Evolutionary conservation across 2,113 vertebrate species (phyloP), one percentile per base, ranked within the genome.

Genomic region (Eretmochelys imbricata): DNA sequence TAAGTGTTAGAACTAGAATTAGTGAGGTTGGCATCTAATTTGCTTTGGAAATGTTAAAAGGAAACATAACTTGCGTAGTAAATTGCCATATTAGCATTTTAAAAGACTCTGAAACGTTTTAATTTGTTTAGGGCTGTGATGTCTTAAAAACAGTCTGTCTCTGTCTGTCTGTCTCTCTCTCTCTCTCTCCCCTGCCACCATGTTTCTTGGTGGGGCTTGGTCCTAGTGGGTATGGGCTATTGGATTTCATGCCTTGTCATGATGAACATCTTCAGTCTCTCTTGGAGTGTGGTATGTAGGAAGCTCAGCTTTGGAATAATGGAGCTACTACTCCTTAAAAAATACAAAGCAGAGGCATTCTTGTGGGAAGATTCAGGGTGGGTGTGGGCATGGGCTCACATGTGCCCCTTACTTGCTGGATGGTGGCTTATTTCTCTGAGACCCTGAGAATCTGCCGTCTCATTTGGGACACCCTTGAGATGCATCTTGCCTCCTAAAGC

Each of bases 1-100:
- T 93, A 93, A 96, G 91, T 92, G 87, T 93, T 95, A 75, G 90
- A 96, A 97, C 91, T 96, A 91, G 86, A 93, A 95, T 95, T 95
- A 81, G 95, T 94, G 38, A 85, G 81, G 95, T 96, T 95, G 97
- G 91, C 93, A 96, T 97, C 92, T 95, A 92, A 96, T 97, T 97
- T 94, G 94, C 93, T 97, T 97, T 95, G 82, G 94, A 94, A 92
- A 95, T 93, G 94, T 97, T 94, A 96, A 97, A 97, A 96, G 72
- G 69, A 88, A 97, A 89, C 92, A 97, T 95, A 95, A 97, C 95
- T 97, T 90, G 92, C 87, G 95, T 94, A 89, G 92, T 93, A 97
- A 97, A 96, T 97, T 96, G 97, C 92, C 0, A 0, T 96, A 97
- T 97, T 97, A 97, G 97, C 97, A 97, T 97, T 97, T 97, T 46